Percentiles rank a stretch among this genome's conserved stretches.
These are phyloP conservation scores for Pampusana beccarii DNA, from an alignment of 2,113 vertebrate genomes.

Conservation along the genomic window DNA sequence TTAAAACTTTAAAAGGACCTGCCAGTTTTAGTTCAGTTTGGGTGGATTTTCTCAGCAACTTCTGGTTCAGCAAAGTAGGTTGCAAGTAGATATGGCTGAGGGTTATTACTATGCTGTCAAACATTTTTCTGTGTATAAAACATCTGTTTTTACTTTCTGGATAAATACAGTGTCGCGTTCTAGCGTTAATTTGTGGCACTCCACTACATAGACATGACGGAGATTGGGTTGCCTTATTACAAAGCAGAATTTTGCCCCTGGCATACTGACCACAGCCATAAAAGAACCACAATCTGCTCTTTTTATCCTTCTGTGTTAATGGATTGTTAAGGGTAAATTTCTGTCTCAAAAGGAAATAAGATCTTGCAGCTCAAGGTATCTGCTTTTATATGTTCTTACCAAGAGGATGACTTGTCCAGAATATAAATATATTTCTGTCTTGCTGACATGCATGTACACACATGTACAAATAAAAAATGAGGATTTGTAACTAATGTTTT, in stretches of 20 bases:
- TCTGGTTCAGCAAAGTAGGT: not conserved
- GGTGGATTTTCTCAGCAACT: not conserved
- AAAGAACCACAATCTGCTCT: not conserved
- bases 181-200: not conserved
- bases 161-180: not conserved
- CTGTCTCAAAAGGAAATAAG: not conserved
- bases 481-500: not conserved
- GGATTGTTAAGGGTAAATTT: not conserved
- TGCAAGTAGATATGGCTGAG: not conserved
- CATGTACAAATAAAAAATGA: not conserved
- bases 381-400: not conserved
- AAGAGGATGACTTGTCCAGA: not conserved
- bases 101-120: not conserved
- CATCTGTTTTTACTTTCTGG: not conserved
- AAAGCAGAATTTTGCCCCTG: not conserved
- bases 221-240: not conserved
- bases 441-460: too few species aligned
- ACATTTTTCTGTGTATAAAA: not conserved
- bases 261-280: not conserved
- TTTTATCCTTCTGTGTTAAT: not conserved
- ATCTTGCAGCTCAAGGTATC: not conserved
- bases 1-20: not conserved
- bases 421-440: not conserved
- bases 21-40: not conserved
- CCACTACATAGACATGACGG: not conserved